Conservation (phyloP, 2,888 invertebrate species). For the Dexiosoma caninum region DNA sequence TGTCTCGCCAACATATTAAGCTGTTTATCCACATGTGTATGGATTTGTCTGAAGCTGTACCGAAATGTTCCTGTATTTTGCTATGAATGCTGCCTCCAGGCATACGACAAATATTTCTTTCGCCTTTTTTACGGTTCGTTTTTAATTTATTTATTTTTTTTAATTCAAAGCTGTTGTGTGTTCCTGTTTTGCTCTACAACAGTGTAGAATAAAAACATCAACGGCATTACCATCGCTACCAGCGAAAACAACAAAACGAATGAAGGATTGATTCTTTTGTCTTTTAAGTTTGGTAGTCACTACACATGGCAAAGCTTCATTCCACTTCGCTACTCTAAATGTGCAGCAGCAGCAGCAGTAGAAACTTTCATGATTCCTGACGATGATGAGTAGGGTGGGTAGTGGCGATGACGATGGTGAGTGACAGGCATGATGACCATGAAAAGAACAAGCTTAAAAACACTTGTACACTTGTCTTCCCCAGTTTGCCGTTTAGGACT, state of each 20-base stretch:
- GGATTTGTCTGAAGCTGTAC: background rate
- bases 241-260: constrained; percentile 14
- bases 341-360: background rate
- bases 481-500: background rate
- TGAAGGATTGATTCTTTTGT: constrained; percentile 41
- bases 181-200: background rate
- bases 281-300: constrained; percentile 11
- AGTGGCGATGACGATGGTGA: constrained; percentile 51
- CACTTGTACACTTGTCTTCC: constrained; percentile 40
- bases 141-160: background rate
- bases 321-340: constrained; percentile 12
- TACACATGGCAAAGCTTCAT: background rate
- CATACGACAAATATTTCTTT: constrained; percentile 32
- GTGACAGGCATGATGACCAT: constrained; percentile 68
- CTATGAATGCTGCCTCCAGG: constrained; percentile 24
- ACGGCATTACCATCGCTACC: constrained; percentile 9
- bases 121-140: background rate
- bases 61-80: constrained; percentile 7
- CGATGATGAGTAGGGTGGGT: constrained; percentile 17
- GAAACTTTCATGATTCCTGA: background rate
- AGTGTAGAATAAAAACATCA: background rate
- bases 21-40: constrained; percentile 1
- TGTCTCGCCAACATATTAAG: constrained; percentile 45
- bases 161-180: constrained; percentile 26
- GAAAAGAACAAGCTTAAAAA: constrained; percentile 66